These are phyloP conservation scores for Sula dactylatra DNA, from an alignment of 2,113 vertebrate species.

Conservation along the genomic window DNA sequence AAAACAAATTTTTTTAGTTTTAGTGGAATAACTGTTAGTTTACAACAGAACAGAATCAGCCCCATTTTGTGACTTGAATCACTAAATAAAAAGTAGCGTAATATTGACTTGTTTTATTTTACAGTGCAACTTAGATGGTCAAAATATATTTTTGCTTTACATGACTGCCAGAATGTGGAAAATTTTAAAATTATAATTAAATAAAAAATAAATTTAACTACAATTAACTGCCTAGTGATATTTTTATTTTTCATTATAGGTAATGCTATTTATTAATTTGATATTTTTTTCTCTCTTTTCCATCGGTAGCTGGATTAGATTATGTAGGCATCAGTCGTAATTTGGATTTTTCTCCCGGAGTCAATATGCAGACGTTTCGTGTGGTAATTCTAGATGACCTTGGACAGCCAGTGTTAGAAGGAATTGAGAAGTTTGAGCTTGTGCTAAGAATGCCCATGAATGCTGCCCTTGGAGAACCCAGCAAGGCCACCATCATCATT, in stretches of 20 bases:
- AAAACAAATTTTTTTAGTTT: neutral
- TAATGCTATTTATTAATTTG: neutral
- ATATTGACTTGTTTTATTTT: neutral
- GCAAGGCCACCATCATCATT: conserved; percentile 83
- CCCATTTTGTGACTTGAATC: neutral
- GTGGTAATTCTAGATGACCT: conserved; percentile 90
- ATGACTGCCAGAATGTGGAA: neutral
- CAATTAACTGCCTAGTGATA: neutral
- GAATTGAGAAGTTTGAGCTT: conserved; percentile 88
- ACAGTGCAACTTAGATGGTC: neutral
- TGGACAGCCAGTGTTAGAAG: conserved; percentile 89
- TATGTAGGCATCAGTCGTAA: conserved; percentile 93
- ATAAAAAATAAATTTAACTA: neutral
- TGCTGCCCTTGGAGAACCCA: conserved; percentile 87
- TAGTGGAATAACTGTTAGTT: neutral
- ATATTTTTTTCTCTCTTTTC: neutral
- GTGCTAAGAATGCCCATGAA: conserved; percentile 89
- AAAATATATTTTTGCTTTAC: neutral
- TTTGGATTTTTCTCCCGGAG: conserved; percentile 89
- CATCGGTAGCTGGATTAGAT: conserved; percentile 86
- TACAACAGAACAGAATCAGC: neutral
- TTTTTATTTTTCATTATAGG: neutral
- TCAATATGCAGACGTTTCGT: conserved; percentile 86
- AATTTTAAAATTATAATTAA: neutral
- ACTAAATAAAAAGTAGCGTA: neutral